These are phyloP conservation scores for Chaenogobius annularis DNA, from an alignment of 2,113 vertebrate species.

Conservation along the genomic window DNA sequence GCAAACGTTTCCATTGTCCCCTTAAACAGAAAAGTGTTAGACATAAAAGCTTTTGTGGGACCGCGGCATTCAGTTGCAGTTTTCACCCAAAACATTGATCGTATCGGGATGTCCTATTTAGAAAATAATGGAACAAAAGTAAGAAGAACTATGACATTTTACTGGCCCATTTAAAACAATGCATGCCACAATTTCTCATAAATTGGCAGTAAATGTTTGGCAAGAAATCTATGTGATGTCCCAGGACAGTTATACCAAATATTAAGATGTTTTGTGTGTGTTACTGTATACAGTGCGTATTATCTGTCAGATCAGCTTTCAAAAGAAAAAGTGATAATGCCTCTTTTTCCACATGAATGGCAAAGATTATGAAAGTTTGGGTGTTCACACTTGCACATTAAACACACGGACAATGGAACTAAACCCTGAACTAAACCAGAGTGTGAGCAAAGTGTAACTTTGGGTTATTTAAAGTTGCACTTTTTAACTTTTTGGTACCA, in stretches of 20 bases:
- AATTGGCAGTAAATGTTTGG: neutral
- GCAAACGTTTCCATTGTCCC: conserved; percentile 2
- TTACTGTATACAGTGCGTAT: neutral
- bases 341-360: neutral
- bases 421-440: too few species aligned
- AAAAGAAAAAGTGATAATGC: neutral
- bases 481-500: too few species aligned
- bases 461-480: too few species aligned
- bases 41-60: conserved; percentile 44
- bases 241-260: neutral
- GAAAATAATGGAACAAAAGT: neutral
- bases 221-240: conserved; percentile 9
- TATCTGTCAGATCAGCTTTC: neutral
- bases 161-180: neutral
- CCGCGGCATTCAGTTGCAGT: conserved; percentile 53
- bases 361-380: neutral
- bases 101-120: neutral
- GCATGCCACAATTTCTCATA: conserved; percentile 35
- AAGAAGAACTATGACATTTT: conserved; percentile 8
- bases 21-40: conserved; percentile 2
- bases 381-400: neutral
- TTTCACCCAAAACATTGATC: conserved; percentile 18
- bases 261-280: neutral
- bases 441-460: too few species aligned
- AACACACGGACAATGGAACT: too few species aligned